Evolutionary conservation across 2,888 invertebrate species (phyloP).

Genomic region (Rhimphoctona megacephalus): DNA sequence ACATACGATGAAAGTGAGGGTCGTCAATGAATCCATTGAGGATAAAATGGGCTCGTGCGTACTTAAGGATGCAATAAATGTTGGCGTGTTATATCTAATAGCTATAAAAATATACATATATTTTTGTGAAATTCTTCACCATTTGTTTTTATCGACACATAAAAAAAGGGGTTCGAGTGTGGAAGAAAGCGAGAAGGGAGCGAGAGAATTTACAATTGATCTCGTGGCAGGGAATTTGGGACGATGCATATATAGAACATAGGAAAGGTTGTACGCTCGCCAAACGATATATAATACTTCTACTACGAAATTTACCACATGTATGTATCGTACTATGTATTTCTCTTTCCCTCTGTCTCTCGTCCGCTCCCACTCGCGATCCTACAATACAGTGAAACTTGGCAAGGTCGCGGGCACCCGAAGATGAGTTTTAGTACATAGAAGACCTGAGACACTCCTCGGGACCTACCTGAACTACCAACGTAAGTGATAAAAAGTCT

Average conservation of each 20-base stretch:
- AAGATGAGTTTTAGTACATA: neutral
- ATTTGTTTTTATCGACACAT: slow-evolving; percentile 23
- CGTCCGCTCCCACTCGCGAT: slow-evolving; percentile 24
- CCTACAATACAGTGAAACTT: slow-evolving; percentile 49
- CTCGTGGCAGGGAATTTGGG: slow-evolving; percentile 56
- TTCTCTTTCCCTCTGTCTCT: neutral
- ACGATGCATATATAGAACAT: slow-evolving; percentile 42
- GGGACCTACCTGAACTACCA: slow-evolving; percentile 52
- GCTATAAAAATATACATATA: neutral
- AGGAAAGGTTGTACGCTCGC: slow-evolving; percentile 47
- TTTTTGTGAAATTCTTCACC: neutral
- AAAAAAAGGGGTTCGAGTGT: slow-evolving; percentile 23
- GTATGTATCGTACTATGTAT: slow-evolving; percentile 39
- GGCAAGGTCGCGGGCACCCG: slow-evolving; percentile 62
- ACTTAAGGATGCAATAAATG: slow-evolving; percentile 1
- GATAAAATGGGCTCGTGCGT: neutral
- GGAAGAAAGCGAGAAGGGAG: slow-evolving; percentile 19
- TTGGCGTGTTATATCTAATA: neutral
- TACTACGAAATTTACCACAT: slow-evolving; percentile 43
- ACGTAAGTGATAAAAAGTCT: neutral
- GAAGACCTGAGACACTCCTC: slow-evolving; percentile 29
- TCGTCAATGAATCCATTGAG: slow-evolving; percentile 49
- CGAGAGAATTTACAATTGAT: slow-evolving; percentile 5
- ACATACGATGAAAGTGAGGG: neutral
- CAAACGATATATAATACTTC: slow-evolving; percentile 46